Percentiles rank a stretch among this genome's conserved stretches.
These are phyloP conservation scores for Neomicropteryx cornuta DNA, from an alignment of 1,140 invertebrate species.

Conservation along the genomic window DNA sequence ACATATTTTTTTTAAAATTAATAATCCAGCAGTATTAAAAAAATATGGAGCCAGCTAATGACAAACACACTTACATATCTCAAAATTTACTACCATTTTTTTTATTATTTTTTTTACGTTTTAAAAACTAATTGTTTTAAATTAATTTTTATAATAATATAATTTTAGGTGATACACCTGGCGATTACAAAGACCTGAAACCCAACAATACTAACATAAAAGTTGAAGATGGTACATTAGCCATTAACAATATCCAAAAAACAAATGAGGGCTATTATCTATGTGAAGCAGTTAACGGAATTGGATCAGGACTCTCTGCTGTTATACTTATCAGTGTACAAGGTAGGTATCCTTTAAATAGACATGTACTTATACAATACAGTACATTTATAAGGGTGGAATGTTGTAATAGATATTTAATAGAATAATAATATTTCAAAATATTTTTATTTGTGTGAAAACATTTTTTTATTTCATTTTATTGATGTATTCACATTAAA, in stretches of 20 bases:
- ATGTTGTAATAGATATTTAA: no score
- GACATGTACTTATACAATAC: slow-evolving; percentile 2
- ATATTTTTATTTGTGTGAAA: no score
- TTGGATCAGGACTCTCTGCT: slow-evolving; percentile 86
- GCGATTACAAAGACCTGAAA: slow-evolving; percentile 86
- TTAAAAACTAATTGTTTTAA: neutral
- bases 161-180: slow-evolving; percentile 67
- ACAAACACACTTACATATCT: no score
- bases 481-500: no score
- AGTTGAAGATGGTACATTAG: slow-evolving; percentile 82
- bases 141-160: slow-evolving; percentile 3
- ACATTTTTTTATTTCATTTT: no score
- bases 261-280: slow-evolving; percentile 90
- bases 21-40: no score
- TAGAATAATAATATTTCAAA: no score
- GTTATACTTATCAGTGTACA: slow-evolving; percentile 88
- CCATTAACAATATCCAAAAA: slow-evolving; percentile 83
- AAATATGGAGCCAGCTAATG: no score
- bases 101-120: slow-evolving; percentile 6
- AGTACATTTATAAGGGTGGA: neutral
- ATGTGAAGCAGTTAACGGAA: slow-evolving; percentile 92
- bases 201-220: slow-evolving; percentile 79
- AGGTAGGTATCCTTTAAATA: no score
- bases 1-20: no score
- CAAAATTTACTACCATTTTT: neutral